These are phyloP conservation scores for Diarsia mendica DNA, from an alignment of 2,888 invertebrate genomes.

Conservation along the genomic window DNA sequence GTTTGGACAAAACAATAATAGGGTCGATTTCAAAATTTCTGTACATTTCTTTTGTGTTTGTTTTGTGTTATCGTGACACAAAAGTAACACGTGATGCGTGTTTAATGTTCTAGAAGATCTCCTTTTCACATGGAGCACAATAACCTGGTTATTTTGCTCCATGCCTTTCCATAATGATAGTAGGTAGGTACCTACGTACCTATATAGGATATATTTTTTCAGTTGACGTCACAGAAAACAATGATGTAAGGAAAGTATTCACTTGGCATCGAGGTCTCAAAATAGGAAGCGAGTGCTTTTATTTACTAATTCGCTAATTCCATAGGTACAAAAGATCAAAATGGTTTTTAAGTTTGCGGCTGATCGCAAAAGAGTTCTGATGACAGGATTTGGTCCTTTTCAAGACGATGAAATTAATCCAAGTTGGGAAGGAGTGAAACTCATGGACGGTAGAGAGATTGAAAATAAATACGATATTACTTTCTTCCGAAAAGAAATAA, in stretches of 20 bases:
- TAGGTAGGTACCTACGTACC: not conserved
- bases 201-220: not conserved
- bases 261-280: not conserved
- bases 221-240: not conserved
- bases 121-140: too few species aligned
- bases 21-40: too few species aligned
- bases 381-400: slow-evolving; percentile 96
- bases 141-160: too few species aligned
- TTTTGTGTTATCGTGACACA: too few species aligned
- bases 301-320: not conserved
- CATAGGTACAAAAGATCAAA: not conserved
- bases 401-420: slow-evolving; percentile 92
- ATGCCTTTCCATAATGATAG: too few species aligned
- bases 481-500: slow-evolving; percentile 75
- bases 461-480: not conserved
- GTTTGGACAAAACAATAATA: not conserved
- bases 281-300: not conserved
- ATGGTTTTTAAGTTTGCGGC: not conserved
- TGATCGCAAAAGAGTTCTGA: slow-evolving; percentile 80
- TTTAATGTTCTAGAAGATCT: too few species aligned
- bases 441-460: slow-evolving; percentile 79
- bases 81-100: too few species aligned
- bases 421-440: slow-evolving; percentile 95
- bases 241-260: not conserved
- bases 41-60: too few species aligned